Percentiles rank a stretch among this genome's conserved stretches.
Evolutionary conservation across 2,888 invertebrate species (phyloP).

Genomic region (Enchytraeus crypticus): DNA sequence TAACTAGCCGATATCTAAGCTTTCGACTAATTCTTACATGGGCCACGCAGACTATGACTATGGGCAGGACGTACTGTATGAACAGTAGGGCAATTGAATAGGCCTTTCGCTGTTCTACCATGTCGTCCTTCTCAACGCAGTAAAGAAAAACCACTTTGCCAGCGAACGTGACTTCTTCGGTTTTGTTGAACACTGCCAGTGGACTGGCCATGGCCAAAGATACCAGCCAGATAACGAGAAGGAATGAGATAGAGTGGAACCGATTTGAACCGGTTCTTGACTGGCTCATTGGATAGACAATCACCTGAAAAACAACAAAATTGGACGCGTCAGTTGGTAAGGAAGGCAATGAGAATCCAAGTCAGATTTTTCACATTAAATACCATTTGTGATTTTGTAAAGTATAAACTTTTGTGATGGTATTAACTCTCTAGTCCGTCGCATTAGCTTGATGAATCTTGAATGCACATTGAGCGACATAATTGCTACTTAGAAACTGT

Average conservation of each 20-base stretch:
- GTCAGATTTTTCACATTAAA: too few relatives aligned
- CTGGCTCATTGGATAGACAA: slow-evolving; percentile 74
- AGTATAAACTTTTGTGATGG: too few relatives aligned
- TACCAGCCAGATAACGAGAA: slow-evolving; percentile 59
- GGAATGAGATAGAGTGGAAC: slow-evolving; percentile 64
- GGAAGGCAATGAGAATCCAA: too few relatives aligned
- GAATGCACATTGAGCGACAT: too few relatives aligned
- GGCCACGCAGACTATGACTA: slow-evolving; percentile 70
- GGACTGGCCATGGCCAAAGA: slow-evolving; percentile 70
- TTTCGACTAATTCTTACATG: slow-evolving; percentile 75
- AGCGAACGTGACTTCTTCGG: slow-evolving; percentile 9
- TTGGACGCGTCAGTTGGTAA: too few relatives aligned
- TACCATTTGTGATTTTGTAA: too few relatives aligned
- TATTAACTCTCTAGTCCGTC: too few relatives aligned
- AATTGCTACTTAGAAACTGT: too few relatives aligned
- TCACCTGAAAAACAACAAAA: too few relatives aligned
- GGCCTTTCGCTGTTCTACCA: slow-evolving; percentile 49
- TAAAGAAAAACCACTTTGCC: slow-evolving; percentile 12
- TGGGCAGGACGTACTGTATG: slow-evolving; percentile 74
- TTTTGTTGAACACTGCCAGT: slow-evolving; percentile 58
- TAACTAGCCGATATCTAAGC: slow-evolving; percentile 58
- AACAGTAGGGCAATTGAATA: slow-evolving; percentile 75
- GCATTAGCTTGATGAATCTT: too few relatives aligned
- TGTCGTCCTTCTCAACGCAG: slow-evolving; percentile 38
- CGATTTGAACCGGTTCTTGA: slow-evolving; percentile 69